These are phyloP conservation scores for Cyprinodon tularosa DNA, from an alignment of 2,113 vertebrate genomes.

Conservation along the genomic window DNA sequence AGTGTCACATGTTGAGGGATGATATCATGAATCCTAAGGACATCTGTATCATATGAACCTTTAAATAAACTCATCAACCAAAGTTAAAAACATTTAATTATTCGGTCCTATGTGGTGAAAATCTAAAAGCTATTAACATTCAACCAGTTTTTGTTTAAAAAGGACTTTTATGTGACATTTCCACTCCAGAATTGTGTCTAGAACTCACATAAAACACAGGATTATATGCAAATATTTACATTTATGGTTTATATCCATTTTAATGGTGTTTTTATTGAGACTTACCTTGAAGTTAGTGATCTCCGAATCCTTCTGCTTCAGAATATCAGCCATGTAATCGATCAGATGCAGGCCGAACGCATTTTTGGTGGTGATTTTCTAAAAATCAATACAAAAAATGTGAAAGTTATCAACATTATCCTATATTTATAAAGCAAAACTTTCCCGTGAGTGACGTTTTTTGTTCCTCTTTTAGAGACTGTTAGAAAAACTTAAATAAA, in stretches of 20 bases:
- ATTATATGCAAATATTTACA: not conserved
- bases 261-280: not conserved
- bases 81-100: too few species aligned
- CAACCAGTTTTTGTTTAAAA: too few species aligned
- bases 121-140: too few species aligned
- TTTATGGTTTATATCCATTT: not conserved
- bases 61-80: too few species aligned
- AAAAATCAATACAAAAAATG: not conserved
- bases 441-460: not conserved
- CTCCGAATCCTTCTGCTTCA: conserved; percentile 89
- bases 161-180: too few species aligned
- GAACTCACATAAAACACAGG: not conserved
- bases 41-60: too few species aligned
- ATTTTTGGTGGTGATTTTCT: conserved; percentile 99
- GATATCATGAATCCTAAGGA: too few species aligned
- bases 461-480: too few species aligned
- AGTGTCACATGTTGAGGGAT: too few species aligned
- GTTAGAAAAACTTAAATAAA: not conserved
- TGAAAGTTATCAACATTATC: accelerated
- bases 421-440: not conserved
- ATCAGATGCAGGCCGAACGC: conserved; percentile 95
- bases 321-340: conserved; percentile 93
- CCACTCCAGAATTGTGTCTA: too few species aligned
- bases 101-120: too few species aligned
- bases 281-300: conserved; percentile 92